Percentiles rank a stretch among this genome's conserved stretches.
Conservation (phyloP, 2,888 invertebrate genomes). For the Stomorhina lunata region DNA sequence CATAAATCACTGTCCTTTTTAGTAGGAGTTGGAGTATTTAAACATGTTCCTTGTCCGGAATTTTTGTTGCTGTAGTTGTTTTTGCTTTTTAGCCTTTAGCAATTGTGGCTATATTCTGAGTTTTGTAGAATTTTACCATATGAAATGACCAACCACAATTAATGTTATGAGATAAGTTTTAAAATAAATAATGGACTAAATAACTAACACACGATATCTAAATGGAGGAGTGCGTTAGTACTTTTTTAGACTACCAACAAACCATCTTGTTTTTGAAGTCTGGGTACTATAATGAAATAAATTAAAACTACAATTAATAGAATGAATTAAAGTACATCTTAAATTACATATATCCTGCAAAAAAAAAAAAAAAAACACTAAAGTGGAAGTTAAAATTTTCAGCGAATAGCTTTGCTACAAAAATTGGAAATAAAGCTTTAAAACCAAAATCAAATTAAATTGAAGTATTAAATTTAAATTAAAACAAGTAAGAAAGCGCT, state of each 20-base stretch:
- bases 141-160: constrained; percentile 78
- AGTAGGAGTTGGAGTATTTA: background rate
- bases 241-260: background rate
- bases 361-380: background rate
- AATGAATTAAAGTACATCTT: constrained; percentile 13
- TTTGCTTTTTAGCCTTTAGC: constrained; percentile 44
- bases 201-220: background rate
- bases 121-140: constrained; percentile 53
- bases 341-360: background rate
- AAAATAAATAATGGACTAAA: constrained; percentile 64
- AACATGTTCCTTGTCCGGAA: background rate
- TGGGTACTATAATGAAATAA: constrained; percentile 39
- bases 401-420: too few relatives aligned
- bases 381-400: too few relatives aligned
- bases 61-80: constrained; percentile 12
- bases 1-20: constrained; percentile 76
- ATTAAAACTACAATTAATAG: constrained; percentile 59
- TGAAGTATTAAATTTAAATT: too few relatives aligned
- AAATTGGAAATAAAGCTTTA: too few relatives aligned
- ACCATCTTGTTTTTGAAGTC: background rate
- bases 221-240: background rate
- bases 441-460: too few relatives aligned
- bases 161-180: constrained; percentile 75
- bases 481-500: too few relatives aligned
- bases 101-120: constrained; percentile 26